These are phyloP conservation scores for Sebastes alutus DNA, from an alignment of 2,797 vertebrate species.

Conservation along the genomic window DNA sequence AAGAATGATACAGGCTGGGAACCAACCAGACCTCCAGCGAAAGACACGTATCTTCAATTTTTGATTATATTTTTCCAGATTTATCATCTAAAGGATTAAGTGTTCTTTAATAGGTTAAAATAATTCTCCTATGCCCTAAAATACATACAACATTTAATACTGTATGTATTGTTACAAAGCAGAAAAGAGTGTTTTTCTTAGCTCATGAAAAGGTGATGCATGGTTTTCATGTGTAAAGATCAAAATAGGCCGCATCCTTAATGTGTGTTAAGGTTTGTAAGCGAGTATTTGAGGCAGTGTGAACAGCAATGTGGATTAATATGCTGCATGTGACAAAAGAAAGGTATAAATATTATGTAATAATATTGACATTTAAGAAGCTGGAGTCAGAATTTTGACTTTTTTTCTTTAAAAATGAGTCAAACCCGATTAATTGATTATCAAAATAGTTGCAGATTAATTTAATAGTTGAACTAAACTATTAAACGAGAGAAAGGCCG, in stretches of 20 bases:
- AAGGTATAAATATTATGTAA: too few relatives aligned
- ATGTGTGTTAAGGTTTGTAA: not conserved
- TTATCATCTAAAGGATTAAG: not conserved
- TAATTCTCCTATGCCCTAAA: not conserved
- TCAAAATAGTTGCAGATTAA: too few relatives aligned
- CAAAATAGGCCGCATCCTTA: conserved; percentile 1
- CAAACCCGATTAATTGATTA: too few relatives aligned
- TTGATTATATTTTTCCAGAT: not conserved
- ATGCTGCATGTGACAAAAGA: not conserved
- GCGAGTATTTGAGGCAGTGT: not conserved
- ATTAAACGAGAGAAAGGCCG: too few relatives aligned
- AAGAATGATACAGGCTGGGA: not conserved
- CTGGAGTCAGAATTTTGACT: too few relatives aligned
- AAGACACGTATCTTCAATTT: not conserved
- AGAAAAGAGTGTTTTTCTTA: not conserved
- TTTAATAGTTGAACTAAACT: too few relatives aligned
- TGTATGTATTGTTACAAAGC: not conserved
- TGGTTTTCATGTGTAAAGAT: not conserved
- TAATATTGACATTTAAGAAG: too few relatives aligned
- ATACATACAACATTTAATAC: not conserved
- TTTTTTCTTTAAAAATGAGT: too few relatives aligned
- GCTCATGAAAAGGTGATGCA: not conserved
- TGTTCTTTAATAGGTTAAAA: not conserved
- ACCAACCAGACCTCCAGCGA: not conserved
- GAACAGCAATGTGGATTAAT: not conserved